A percentile compares a stretch with the other conserved stretches of the same genome.
These are phyloP conservation scores for Acridotheres tristis DNA, from an alignment of 2,797 vertebrate species.

Conservation along the genomic window DNA sequence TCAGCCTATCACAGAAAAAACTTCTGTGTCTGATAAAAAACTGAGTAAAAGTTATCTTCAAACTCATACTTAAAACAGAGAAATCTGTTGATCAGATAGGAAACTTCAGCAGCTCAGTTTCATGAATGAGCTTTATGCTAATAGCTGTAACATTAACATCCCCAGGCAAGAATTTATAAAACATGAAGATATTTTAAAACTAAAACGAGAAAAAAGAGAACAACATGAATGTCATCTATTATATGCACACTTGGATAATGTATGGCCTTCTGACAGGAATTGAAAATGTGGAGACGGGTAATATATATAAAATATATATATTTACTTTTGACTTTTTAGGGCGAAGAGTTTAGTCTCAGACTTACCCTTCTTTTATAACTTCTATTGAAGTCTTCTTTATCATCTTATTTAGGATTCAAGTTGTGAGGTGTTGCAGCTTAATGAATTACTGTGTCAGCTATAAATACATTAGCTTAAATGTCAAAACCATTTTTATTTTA, in stretches of 20 bases:
- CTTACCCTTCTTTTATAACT: not conserved
- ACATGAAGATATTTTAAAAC: not conserved
- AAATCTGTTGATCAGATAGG: not conserved
- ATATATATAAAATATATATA: not conserved
- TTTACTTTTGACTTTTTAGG: not conserved
- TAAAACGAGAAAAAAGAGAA: not conserved
- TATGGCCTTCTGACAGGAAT: not conserved
- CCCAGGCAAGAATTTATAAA: not conserved
- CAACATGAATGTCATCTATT: not conserved
- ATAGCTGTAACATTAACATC: not conserved
- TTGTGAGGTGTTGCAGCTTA: not conserved
- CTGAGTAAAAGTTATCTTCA: not conserved
- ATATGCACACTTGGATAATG: not conserved
- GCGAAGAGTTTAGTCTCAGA: not conserved
- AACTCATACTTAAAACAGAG: not conserved
- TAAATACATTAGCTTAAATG: not conserved
- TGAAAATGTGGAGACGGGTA: not conserved
- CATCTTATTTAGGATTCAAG: not conserved
- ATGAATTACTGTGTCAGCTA: not conserved
- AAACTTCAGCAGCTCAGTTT: not conserved
- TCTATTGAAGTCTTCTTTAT: not conserved
- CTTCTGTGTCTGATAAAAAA: not conserved
- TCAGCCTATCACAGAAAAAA: not conserved
- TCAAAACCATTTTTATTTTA: not conserved
- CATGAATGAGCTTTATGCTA: not conserved